Base-by-base conservation (phyloP, 64 coral and sea anemone species). In the Pachyseris speciosa region DNA sequence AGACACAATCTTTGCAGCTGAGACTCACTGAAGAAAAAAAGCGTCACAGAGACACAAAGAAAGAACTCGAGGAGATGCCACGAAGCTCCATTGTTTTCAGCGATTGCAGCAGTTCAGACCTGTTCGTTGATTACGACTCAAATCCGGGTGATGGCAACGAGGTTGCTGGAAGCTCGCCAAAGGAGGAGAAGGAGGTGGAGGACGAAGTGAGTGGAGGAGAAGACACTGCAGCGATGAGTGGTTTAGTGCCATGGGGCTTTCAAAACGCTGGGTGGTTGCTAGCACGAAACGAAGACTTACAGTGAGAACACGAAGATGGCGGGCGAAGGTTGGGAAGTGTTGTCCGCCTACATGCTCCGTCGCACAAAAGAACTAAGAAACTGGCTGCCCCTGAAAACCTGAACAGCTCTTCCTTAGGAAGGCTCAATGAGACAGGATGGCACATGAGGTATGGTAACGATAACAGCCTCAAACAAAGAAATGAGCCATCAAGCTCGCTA, bases 21-120 rank as follows among this genome's bases (percentile, higher is more conserved):
- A 53, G 70, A 24, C 79, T 92, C 19, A 53, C 84, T 33, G 39
- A 84, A 36, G 89, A 92, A 19, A 45, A 83, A 17, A 92, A 92
- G 25, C 69, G 69, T 4, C 79, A 92, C 64, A 57, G 83, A 11
- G 64, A 73, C 17, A 92, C 89, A 2, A 92, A 61, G 24, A 69
- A 57, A 4, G 78, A 92, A 64, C 68, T 92, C 7, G 89, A 92
- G 24, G 79, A 92, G 3, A 58, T 85, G 19, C 84, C 55, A 55
- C 49, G 89, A 44, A 92, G 50, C 38, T 92, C 89, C 30, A 26
- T 84, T 1, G 66, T 92, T 7, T 92, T 92, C 11, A 92, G 89
- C 36, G 89, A 92, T 36, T 72, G 48, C 37, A 83, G 81, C 16
- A 92, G 89, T 20, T 92, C 89, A 2, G 61, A 42, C 4, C 53